Base-by-base conservation (phyloP, 1,140 invertebrate species). In the Euglossa dilemma region DNA sequence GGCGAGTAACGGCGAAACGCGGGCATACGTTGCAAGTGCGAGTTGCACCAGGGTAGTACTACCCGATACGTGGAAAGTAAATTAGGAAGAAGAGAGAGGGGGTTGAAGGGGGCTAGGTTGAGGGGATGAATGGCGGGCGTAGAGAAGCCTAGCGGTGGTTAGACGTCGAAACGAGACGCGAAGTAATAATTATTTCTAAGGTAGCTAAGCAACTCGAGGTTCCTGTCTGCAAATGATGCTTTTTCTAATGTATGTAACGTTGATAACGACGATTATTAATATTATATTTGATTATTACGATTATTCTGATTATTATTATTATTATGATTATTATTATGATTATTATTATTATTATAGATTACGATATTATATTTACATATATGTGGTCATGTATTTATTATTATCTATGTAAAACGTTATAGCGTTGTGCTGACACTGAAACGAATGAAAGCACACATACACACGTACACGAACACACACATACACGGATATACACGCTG, bases 171-270 rank as follows among this genome's bases (percentile, higher is more conserved):
- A 87, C 77, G 73, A 75, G 72, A 90, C 85, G 89, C 86, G 81
- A 91, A 90, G 89, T 92, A 93, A 93, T 92, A 92, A 93, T 88
- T 93, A 93, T 92, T 93, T 92, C 87, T 93, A 93, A 93, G 88
- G 50, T 86, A 76, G 89, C 81, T 93, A 93, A 92, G 92, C 84
- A 94, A 94, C 92, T 92, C 90, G 92, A 93, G 93, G 93, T 93
- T 93, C 93, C 93, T 93, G 93, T 93, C 92, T 88, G 87, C 89
- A 93, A 93, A 91, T 92, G 91, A 93, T 91, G 92, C 91, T 93
- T 93, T 86, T 93, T 93, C 90, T 93, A 93, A 89, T 91, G 86
- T 93, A 92, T 36, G 36, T 36, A 92, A 63, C 88, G 93, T 93
- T 93, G 90, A 91, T 90, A 87, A 92, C 86, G 83, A 85, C 89